Base-by-base conservation (phyloP, 1,140 invertebrate species). In the Phthorimaea operculella region DNA sequence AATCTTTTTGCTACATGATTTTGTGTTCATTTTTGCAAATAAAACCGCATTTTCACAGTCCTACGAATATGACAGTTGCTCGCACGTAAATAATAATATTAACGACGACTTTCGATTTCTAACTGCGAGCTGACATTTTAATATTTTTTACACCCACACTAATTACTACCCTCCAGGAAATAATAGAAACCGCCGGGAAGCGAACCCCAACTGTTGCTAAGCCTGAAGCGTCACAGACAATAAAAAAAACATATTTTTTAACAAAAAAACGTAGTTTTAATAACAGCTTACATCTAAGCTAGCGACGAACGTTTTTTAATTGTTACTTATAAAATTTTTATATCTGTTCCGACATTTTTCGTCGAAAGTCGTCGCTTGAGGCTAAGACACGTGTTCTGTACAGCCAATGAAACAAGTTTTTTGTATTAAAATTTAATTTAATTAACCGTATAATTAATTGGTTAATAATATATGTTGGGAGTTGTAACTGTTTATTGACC, bases 261-360 rank as follows among this genome's bases (percentile, higher is more conserved):
- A 42, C 39, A 8, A n/a, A n/a, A 42, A 42, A 42, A 42, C 11
- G n/a, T 16, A 62, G 51, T 51, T 63, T 60, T 74, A 76, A 76
- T 72, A 66, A 69, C 64, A 76, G 48, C 57, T 53, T 56, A 60
- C 60, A 17, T 16, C 44, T 60, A 62, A 28, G 60, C 50, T 57
- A 55, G 57, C 36, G n/a, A 9, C 44, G 44, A 15, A 47, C 44
- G 15, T 47, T 77, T 28, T 77, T 77, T 78, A 78, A 78, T 78
- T 78, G 66, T 67, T 64, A 58, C 63, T 64, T 69, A 48, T 47
- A 47, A 45, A 50, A 47, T 9, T 47, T 47, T 47, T 15, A 9
- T 15, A 14, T 47, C 15, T 47, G 64, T 71, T 75, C 70, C 59
- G 68, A 68, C 61, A 60, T 78, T 74, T 75, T 72, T 64, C 58